Conservation (phyloP, 2,113 vertebrate species). For the Apeltes quadracus region DNA sequence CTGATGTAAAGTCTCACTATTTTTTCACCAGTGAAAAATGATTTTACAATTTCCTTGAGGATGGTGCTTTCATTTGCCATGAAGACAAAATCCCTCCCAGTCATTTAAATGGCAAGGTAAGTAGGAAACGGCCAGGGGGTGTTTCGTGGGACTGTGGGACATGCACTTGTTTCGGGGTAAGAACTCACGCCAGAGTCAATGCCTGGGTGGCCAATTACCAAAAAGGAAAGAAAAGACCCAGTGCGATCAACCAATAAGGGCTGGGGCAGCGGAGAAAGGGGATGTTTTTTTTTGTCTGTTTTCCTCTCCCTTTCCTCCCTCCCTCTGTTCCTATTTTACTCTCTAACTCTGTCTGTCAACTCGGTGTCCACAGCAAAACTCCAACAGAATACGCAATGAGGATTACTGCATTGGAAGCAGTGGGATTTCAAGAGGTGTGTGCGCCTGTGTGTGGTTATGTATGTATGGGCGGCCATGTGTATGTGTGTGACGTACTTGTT, state of each 20-base stretch:
- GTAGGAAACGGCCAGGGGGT: constrained; percentile 52
- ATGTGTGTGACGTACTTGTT: constrained; percentile 62
- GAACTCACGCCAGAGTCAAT: constrained; percentile 72
- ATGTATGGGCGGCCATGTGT: constrained; percentile 52
- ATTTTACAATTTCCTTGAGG: constrained; percentile 16
- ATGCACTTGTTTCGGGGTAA: constrained; percentile 68
- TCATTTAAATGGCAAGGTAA: constrained; percentile 69
- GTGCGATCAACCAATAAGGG: constrained; percentile 74
- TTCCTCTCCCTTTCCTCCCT: constrained; percentile 61
- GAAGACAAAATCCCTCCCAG: constrained; percentile 41
- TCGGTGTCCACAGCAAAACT: constrained; percentile 75
- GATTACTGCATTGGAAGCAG: constrained; percentile 72
- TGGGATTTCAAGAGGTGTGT: constrained; percentile 66
- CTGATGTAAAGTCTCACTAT: constrained; percentile 4
- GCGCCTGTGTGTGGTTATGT: constrained; percentile 50
- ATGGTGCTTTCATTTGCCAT: constrained; percentile 47
- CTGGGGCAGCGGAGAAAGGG: constrained; percentile 52
- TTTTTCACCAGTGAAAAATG: constrained; percentile 36
- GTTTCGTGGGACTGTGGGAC: constrained; percentile 43
- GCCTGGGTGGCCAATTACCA: constrained; percentile 86
- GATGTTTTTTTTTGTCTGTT: constrained; percentile 54
- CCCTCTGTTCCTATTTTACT: constrained; percentile 69
- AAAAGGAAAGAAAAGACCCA: constrained; percentile 74
- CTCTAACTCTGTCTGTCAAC: constrained; percentile 78
- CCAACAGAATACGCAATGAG: constrained; percentile 78